Evolutionary conservation across 2,113 vertebrate species (phyloP).

Genomic region (Bagarius yarrelli): DNA sequence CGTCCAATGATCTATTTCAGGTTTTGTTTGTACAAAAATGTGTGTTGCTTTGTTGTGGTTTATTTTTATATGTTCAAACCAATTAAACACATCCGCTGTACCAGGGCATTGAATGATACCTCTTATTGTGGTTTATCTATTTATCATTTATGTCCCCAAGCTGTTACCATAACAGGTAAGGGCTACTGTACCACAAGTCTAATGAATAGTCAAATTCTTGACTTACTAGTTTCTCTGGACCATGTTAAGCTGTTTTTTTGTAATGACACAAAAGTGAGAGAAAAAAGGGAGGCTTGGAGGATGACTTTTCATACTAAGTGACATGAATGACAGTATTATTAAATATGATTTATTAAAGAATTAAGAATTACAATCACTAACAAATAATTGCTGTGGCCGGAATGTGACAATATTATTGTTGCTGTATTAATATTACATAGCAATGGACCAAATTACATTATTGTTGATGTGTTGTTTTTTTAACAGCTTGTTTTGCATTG

Average conservation of each 20-base stretch:
- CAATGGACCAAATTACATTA: background rate
- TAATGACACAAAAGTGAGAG: background rate
- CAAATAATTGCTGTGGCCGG: slow-evolving; percentile 11
- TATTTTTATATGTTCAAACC: slow-evolving; percentile 72
- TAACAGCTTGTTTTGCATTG: background rate
- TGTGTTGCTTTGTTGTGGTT: slow-evolving; percentile 80
- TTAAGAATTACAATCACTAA: slow-evolving; percentile 3
- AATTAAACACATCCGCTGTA: slow-evolving; percentile 74
- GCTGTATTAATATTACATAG: no score
- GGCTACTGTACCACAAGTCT: background rate
- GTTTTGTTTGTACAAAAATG: slow-evolving; percentile 85
- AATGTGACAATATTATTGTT: no score
- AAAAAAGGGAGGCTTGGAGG: background rate
- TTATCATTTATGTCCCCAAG: no score
- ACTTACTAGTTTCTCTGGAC: background rate
- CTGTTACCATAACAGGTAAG: background rate
- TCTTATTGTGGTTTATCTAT: slow-evolving; percentile 54
- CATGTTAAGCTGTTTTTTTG: background rate
- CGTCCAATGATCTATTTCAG: slow-evolving; percentile 90
- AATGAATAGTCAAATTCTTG: no score
- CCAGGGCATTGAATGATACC: slow-evolving; percentile 67
- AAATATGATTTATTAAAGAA: background rate
- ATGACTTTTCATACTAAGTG: background rate
- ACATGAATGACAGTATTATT: background rate
- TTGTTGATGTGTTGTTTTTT: background rate